Conservation (phyloP, 2,113 vertebrate genomes). For the Chloropsis hardwickii region DNA sequence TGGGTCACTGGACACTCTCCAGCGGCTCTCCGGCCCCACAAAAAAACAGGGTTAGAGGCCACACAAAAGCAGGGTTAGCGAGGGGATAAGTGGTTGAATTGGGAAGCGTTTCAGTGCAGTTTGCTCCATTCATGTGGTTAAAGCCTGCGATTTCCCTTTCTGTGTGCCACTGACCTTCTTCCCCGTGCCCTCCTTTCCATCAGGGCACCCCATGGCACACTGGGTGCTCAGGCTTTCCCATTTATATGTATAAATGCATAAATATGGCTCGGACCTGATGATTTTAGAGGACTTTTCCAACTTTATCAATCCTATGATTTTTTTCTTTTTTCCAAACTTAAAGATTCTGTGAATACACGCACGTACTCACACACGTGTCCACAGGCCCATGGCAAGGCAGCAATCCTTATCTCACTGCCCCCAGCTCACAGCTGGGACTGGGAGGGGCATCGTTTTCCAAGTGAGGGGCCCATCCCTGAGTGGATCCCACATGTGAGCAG, state of each 20-base stretch:
- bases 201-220: accelerated
- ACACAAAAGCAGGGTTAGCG: background rate
- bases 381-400: background rate
- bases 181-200: background rate
- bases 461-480: background rate
- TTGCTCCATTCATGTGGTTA: background rate
- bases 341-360: background rate
- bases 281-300: background rate
- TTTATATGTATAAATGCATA: background rate
- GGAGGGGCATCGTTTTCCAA: background rate
- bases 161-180: background rate
- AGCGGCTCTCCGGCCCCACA: background rate
- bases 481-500: accelerated
- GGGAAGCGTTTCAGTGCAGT: background rate
- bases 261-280: background rate
- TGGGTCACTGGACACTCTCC: background rate
- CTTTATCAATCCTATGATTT: background rate
- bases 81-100: background rate
- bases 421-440: background rate
- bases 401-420: background rate
- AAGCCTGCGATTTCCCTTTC: background rate
- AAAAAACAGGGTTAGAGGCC: background rate
- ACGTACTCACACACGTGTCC: accelerated
- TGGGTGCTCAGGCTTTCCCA: background rate
- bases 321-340: background rate